Conservation (phyloP, 1,140 invertebrate genomes). For the Myzus persicae region DNA sequence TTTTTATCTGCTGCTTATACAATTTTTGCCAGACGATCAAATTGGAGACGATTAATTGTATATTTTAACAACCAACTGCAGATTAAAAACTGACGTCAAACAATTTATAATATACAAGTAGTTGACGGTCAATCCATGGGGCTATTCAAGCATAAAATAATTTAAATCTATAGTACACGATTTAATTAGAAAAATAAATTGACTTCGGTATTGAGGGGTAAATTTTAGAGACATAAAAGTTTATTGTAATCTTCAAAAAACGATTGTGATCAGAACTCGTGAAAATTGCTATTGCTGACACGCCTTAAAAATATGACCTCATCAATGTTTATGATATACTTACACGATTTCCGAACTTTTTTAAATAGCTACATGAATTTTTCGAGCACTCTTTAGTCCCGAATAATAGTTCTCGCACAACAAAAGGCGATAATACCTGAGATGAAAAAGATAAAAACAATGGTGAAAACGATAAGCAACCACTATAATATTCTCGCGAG, state of each 20-base stretch:
- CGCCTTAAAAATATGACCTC: not conserved
- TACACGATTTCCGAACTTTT: not conserved
- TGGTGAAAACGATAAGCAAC: not conserved
- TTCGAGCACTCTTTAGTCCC: not conserved
- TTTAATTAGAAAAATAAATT: not conserved
- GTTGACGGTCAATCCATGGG: not conserved
- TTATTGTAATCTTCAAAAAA: too few species aligned
- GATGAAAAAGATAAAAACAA: not conserved
- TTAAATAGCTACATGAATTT: not conserved
- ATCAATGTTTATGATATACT: not conserved
- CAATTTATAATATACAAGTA: not conserved
- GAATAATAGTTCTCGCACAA: not conserved
- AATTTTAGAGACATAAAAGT: not conserved
- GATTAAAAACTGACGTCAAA: not conserved
- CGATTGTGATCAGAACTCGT: too few species aligned
- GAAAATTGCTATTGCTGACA: not conserved
- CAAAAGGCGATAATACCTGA: not conserved
- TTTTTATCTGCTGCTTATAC: not conserved
- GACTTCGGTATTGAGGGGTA: not conserved
- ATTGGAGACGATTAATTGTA: not conserved
- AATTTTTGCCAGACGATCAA: not conserved
- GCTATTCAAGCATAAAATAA: not conserved
- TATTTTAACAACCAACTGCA: not conserved
- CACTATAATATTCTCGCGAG: not conserved
- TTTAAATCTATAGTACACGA: not conserved